Percentiles rank a stretch among this genome's conserved stretches.
These are phyloP conservation scores for Puma concolor DNA, from an alignment of 2,113 vertebrate genomes.

Conservation along the genomic window DNA sequence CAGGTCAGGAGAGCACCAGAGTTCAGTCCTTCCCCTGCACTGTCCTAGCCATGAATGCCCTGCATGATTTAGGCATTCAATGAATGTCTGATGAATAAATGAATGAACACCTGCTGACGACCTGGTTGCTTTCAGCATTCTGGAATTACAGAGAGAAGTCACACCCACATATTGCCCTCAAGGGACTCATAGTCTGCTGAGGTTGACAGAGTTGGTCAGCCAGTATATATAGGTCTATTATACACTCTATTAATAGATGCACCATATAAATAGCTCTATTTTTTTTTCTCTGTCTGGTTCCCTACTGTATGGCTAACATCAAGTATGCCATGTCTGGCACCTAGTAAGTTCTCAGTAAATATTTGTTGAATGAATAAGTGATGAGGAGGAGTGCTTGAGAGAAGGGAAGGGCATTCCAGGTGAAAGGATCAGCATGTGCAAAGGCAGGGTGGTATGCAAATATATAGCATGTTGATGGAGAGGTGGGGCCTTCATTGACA, in stretches of 20 bases:
- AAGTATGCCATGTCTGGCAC: neutral
- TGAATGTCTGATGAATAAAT: neutral
- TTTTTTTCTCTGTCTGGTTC: neutral
- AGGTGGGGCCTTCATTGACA: neutral
- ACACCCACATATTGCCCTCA: neutral
- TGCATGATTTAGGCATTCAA: neutral
- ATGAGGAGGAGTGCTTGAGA: neutral
- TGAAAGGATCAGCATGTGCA: neutral
- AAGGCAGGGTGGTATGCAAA: neutral
- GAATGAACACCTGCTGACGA: neutral
- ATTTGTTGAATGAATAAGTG: neutral
- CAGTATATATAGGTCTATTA: neutral
- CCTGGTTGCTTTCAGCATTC: neutral
- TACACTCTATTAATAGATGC: neutral
- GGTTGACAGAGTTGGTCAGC: neutral
- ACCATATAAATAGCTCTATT: neutral
- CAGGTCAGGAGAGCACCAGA: neutral
- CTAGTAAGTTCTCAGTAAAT: neutral
- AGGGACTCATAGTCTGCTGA: neutral
- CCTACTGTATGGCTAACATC: neutral
- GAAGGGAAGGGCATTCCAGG: neutral
- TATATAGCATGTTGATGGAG: accelerated
- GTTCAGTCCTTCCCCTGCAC: neutral
- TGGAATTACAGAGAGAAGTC: neutral
- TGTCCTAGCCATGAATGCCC: neutral